Conservation (phyloP, 2,888 invertebrate genomes). For the Calameuta filiformis region DNA sequence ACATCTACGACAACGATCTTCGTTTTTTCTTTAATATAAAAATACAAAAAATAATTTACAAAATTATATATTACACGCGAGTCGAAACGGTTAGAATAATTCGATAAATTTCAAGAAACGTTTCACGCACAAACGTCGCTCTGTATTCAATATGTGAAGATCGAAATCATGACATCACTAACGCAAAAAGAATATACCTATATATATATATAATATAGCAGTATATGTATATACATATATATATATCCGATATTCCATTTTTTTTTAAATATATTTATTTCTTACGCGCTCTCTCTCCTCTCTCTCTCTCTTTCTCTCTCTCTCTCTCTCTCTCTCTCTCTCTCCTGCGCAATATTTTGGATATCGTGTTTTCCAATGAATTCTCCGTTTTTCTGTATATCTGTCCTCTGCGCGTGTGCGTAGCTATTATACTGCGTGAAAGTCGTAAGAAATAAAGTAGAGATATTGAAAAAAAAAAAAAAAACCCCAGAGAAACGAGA, state of each 20-base stretch:
- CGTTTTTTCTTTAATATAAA: constrained; percentile 54
- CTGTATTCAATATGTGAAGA: constrained; percentile 10
- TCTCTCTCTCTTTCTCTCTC: too few species aligned
- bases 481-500: constrained; percentile 30
- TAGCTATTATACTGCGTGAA: constrained; percentile 22
- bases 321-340: too few species aligned
- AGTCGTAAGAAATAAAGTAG: constrained; percentile 22
- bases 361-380: background rate
- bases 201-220: too few species aligned
- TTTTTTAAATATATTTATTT: too few species aligned
- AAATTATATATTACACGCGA: constrained; percentile 60
- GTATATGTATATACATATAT: background rate
- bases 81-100: constrained; percentile 27
- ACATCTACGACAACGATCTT: constrained; percentile 10
- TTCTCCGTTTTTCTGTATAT: constrained; percentile 14
- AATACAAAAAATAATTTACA: constrained; percentile 63
- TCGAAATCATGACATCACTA: background rate
- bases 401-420: constrained; percentile 9
- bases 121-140: constrained; percentile 31
- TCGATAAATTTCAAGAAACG: constrained; percentile 50
- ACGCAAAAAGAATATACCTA: background rate
- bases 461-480: constrained; percentile 25
- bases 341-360: too few species aligned
- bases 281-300: too few species aligned
- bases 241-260: background rate